Percentiles rank a stretch among this genome's conserved stretches.
Conservation (phyloP, 2,888 invertebrate species). For the Idaea straminata region DNA sequence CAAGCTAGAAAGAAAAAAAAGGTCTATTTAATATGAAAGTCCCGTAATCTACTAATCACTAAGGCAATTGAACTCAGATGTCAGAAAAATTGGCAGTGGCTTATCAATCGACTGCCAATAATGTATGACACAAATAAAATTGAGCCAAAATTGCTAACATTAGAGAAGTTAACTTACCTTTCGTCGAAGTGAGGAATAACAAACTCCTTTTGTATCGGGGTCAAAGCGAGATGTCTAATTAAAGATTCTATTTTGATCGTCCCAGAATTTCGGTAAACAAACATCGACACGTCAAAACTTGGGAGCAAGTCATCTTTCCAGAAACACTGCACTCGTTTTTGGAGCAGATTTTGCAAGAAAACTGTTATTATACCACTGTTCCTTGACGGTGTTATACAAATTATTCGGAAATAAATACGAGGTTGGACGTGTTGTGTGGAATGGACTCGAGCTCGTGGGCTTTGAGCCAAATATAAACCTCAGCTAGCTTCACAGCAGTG, state of each 20-base stretch:
- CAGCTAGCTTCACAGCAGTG: constrained; percentile 11
- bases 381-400: constrained; percentile 29
- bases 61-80: constrained; percentile 42
- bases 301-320: constrained; percentile 44
- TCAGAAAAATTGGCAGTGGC: constrained; percentile 53
- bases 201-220: constrained; percentile 58
- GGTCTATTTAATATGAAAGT: constrained; percentile 40
- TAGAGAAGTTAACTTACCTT: constrained; percentile 61
- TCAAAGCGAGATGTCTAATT: constrained; percentile 63
- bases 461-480: constrained; percentile 68
- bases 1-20: constrained; percentile 52
- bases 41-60: constrained; percentile 32
- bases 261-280: constrained; percentile 56
- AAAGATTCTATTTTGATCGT: constrained; percentile 73
- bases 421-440: constrained; percentile 19
- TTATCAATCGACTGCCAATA: constrained; percentile 60
- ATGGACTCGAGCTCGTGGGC: constrained; percentile 51
- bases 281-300: constrained; percentile 34
- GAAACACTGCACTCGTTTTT: constrained; percentile 24
- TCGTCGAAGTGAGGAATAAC: constrained; percentile 46
- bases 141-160: constrained; percentile 46
- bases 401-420: constrained; percentile 51
- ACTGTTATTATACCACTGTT: constrained; percentile 1
- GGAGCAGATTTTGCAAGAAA: neutral
- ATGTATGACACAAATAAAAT: constrained; percentile 47